phyloP scores from a whole-genome alignment of 2,797 vertebrate species.

The Crocidura indochinensis region DNA sequence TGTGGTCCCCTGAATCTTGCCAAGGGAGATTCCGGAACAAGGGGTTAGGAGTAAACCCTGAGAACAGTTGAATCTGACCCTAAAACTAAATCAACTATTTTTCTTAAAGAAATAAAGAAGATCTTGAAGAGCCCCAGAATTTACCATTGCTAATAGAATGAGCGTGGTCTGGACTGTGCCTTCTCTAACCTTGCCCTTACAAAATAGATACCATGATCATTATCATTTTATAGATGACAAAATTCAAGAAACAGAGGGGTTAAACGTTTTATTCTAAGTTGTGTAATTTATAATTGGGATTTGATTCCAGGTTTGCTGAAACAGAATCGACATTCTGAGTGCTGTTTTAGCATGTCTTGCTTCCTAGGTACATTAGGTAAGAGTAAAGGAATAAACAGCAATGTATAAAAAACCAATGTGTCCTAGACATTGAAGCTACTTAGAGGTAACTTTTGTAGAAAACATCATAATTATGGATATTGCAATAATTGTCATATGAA shows the following conservation, averaged over 20 bases:
- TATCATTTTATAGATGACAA: constrained; percentile 49
- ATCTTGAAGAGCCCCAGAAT: not conserved
- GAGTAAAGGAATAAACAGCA: not conserved
- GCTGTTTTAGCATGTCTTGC: not conserved
- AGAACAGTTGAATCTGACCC: too few species aligned
- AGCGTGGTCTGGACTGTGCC: not conserved
- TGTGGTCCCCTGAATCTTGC: too few species aligned
- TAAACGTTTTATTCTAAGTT: not conserved
- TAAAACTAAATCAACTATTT: too few species aligned
- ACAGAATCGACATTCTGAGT: not conserved
- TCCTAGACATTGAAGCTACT: not conserved
- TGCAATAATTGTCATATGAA: constrained; percentile 38
- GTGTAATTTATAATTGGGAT: not conserved
- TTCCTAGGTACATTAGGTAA: not conserved
- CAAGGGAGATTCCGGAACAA: too few species aligned
- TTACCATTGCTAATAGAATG: not conserved
- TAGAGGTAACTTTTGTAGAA: constrained; percentile 27
- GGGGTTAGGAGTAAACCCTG: too few species aligned
- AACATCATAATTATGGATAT: constrained; percentile 57
- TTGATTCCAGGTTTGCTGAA: not conserved
- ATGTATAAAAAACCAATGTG: not conserved
- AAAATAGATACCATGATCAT: constrained; percentile 12
- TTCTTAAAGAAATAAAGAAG: not conserved
- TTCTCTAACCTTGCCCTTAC: constrained; percentile 23
- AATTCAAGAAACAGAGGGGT: not conserved